These are phyloP conservation scores for Leptoclinus maculatus DNA, from an alignment of 2,797 vertebrate species.

Conservation along the genomic window DNA sequence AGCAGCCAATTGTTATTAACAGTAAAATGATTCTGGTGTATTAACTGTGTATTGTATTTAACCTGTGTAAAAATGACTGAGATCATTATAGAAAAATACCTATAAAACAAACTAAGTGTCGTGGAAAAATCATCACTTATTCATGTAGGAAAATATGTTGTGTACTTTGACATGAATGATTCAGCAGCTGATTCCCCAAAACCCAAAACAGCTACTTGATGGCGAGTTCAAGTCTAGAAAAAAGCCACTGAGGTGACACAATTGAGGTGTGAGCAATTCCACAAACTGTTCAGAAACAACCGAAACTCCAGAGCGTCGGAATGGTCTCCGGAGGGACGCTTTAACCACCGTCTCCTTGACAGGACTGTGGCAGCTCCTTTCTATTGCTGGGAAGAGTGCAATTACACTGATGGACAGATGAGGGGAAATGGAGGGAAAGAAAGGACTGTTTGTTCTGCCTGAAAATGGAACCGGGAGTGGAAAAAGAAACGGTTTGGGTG, in stretches of 20 bases:
- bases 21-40: neutral
- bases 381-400: slow-evolving; percentile 79
- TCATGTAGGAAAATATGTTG: slow-evolving; percentile 7
- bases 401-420: slow-evolving; percentile 78
- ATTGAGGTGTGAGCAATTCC: slow-evolving; percentile 47
- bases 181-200: slow-evolving; percentile 23
- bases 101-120: neutral
- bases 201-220: neutral
- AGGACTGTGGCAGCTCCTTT: slow-evolving; percentile 71
- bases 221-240: slow-evolving; percentile 17
- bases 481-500: slow-evolving; percentile 48
- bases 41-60: neutral
- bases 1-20: neutral
- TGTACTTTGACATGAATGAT: slow-evolving; percentile 2
- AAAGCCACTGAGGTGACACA: slow-evolving; percentile 25
- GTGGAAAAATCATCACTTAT: neutral
- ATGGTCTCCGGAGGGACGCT: slow-evolving; percentile 64
- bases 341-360: slow-evolving; percentile 74
- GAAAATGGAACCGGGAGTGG: slow-evolving; percentile 61
- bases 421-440: slow-evolving; percentile 71
- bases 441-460: slow-evolving; percentile 72
- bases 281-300: slow-evolving; percentile 31
- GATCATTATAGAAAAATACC: neutral
- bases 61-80: neutral
- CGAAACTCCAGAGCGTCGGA: slow-evolving; percentile 32